A percentile compares a stretch with the other conserved stretches of the same genome.
phyloP scores from a whole-genome alignment of 2,888 invertebrate species.

The Hypercompe scribonia region DNA sequence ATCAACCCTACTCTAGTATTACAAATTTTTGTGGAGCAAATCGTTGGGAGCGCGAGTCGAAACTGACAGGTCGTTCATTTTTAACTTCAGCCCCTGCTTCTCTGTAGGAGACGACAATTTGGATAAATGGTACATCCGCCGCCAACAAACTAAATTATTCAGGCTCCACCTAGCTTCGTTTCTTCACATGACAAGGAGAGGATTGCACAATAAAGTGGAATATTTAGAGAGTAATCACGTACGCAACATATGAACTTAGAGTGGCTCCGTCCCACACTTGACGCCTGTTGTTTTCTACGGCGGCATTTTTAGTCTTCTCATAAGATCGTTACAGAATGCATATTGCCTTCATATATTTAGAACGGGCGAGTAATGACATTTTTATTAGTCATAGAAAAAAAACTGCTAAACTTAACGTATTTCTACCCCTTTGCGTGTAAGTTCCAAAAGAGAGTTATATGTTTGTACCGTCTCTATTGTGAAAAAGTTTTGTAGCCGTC shows the following conservation, averaged over 20 bases:
- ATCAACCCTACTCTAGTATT: slow-evolving; percentile 56
- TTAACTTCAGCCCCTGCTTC: slow-evolving; percentile 70
- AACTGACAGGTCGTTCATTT: slow-evolving; percentile 77
- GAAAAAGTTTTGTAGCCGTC: too few relatives aligned
- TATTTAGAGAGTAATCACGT: slow-evolving; percentile 83
- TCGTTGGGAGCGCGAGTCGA: slow-evolving; percentile 64
- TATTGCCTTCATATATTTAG: slow-evolving; percentile 53
- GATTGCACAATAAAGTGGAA: slow-evolving; percentile 82
- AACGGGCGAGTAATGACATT: slow-evolving; percentile 28
- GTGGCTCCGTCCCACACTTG: slow-evolving; percentile 57
- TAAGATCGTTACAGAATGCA: slow-evolving; percentile 56
- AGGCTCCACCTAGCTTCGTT: slow-evolving; percentile 70
- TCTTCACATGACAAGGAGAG: slow-evolving; percentile 78
- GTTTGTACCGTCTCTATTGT: background rate
- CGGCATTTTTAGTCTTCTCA: slow-evolving; percentile 66
- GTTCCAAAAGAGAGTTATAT: background rate
- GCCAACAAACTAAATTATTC: slow-evolving; percentile 80
- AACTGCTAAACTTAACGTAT: background rate
- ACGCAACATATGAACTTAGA: slow-evolving; percentile 66
- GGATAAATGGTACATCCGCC: slow-evolving; percentile 81
- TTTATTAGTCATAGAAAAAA: slow-evolving; percentile 11
- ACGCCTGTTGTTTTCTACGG: slow-evolving; percentile 56
- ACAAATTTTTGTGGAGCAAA: slow-evolving; percentile 58
- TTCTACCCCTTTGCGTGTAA: background rate
- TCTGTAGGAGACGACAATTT: slow-evolving; percentile 77